A percentile compares a stretch with the other conserved stretches of the same genome.
These are phyloP conservation scores for Scopus umbretta DNA, from an alignment of 2,113 vertebrate genomes.

Conservation along the genomic window DNA sequence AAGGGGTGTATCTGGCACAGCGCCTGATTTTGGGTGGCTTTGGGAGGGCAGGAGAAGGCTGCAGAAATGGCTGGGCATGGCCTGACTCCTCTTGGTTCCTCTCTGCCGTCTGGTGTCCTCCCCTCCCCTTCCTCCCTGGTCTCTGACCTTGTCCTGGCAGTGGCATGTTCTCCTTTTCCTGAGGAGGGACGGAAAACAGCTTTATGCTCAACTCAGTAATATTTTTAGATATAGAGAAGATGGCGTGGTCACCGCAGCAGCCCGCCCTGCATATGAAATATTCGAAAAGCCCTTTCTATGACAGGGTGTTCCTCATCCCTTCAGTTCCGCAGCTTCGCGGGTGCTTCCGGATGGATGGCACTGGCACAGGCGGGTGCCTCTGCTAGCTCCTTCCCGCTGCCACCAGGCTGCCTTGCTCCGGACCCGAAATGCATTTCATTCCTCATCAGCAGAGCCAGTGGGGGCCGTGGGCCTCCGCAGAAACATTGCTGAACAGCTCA, in stretches of 20 bases:
- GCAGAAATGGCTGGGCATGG: neutral
- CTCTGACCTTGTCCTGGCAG: constrained; percentile 29
- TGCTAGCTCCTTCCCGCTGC: neutral
- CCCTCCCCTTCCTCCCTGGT: neutral
- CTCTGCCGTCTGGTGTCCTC: rapidly evolving
- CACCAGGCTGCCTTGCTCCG: rapidly evolving
- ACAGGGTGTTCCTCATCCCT: neutral
- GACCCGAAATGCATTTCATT: constrained; percentile 23
- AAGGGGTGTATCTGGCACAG: neutral
- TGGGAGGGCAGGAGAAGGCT: neutral
- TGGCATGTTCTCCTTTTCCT: constrained; percentile 22
- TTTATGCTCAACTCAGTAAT: neutral
- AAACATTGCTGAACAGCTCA: constrained; percentile 65
- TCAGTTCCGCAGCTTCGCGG: neutral
- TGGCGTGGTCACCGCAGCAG: neutral
- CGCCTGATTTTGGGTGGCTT: neutral
- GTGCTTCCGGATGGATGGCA: neutral
- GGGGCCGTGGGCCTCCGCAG: constrained; percentile 40
- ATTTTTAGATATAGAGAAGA: constrained; percentile 30
- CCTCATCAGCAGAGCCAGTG: constrained; percentile 2
- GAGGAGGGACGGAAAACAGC: neutral
- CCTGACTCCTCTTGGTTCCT: neutral
- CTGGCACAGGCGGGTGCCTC: neutral
- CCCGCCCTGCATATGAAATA: neutral
- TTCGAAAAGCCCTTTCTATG: neutral